Conservation (phyloP, 2,888 invertebrate genomes). For the Nebria brevicollis region DNA sequence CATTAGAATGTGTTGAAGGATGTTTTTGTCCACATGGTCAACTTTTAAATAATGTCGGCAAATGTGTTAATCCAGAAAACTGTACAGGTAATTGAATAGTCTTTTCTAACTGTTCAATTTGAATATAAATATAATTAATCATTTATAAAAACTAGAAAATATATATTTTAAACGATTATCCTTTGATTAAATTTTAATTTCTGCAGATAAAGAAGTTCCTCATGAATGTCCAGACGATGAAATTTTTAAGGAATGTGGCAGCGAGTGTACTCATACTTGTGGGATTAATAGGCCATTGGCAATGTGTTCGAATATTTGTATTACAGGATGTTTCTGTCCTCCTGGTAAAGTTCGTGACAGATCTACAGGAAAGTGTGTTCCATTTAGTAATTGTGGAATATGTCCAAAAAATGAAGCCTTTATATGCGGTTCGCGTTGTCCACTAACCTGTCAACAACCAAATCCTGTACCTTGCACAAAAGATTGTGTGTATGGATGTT, state of each 20-base stretch:
- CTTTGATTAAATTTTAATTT: neutral
- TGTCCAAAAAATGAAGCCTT: constrained; percentile 44
- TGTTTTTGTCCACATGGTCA: constrained; percentile 9
- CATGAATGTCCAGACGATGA: constrained; percentile 21
- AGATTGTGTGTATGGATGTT: constrained; percentile 12
- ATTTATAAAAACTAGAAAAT: neutral
- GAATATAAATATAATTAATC: neutral
- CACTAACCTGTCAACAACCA: neutral
- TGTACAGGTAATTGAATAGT: neutral
- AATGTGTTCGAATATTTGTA: constrained; percentile 46
- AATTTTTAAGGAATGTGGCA: neutral
- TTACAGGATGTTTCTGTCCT: constrained; percentile 44
- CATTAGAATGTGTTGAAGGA: neutral
- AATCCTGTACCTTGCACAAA: neutral
- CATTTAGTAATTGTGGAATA: constrained; percentile 13
- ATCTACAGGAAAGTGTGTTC: constrained; percentile 29
- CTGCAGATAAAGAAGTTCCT: neutral
- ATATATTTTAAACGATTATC: neutral
- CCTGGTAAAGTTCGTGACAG: constrained; percentile 31
- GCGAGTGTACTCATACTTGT: neutral
- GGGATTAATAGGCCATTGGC: neutral
- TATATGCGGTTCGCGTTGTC: constrained; percentile 10
- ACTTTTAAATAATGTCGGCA: neutral
- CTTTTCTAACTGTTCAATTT: neutral
- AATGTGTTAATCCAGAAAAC: neutral